Percentiles rank a stretch among this genome's conserved stretches.
phyloP scores from a whole-genome alignment of 2,797 vertebrate genomes.

The Myioborus melanocephalus region DNA sequence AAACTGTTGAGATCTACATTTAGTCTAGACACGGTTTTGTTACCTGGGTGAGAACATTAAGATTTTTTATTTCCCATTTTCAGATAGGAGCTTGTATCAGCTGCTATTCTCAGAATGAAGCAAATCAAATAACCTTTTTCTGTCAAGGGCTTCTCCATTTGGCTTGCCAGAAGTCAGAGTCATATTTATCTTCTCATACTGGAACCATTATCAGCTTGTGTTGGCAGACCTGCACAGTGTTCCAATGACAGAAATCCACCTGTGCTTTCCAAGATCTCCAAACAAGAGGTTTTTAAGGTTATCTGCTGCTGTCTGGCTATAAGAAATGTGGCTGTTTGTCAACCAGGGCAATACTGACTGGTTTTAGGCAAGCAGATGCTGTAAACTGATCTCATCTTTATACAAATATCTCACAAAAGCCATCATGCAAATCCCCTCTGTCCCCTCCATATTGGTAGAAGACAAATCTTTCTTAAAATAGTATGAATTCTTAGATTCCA shows the following conservation, averaged over 20 bases:
- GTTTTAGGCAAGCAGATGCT: background rate
- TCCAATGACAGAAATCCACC: background rate
- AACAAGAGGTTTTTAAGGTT: background rate
- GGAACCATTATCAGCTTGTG: rapidly evolving
- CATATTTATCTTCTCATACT: background rate
- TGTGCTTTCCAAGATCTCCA: background rate
- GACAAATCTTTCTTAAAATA: background rate
- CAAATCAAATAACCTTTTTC: background rate
- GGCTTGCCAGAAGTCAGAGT: background rate
- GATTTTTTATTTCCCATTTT: background rate
- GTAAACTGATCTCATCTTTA: background rate
- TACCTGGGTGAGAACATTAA: background rate
- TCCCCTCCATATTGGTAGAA: background rate
- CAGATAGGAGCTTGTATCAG: background rate
- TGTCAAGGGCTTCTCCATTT: background rate
- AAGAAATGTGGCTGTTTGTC: background rate
- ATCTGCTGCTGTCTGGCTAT: background rate
- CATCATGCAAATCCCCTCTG: background rate
- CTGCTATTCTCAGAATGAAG: background rate
- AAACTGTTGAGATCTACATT: background rate
- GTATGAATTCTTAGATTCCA: background rate
- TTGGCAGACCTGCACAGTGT: rapidly evolving
- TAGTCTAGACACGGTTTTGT: background rate
- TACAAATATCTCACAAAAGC: background rate
- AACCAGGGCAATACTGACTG: background rate